Evolutionary conservation across 2,888 invertebrate genomes (phyloP).

Genomic region (Vandiemenella viatica): DNA sequence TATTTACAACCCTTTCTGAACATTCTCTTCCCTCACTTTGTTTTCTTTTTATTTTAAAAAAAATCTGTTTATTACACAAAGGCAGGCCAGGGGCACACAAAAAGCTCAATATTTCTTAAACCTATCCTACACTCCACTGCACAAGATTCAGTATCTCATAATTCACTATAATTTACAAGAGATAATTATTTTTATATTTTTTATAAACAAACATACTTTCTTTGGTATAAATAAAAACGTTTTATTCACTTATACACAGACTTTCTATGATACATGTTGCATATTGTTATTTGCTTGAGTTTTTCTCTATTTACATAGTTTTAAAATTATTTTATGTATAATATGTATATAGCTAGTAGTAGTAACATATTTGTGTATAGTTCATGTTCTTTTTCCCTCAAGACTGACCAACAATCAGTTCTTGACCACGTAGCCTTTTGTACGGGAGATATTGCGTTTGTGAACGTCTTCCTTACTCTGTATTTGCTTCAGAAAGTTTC

Average conservation of each 20-base stretch:
- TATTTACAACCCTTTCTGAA: too few species aligned
- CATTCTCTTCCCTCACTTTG: too few species aligned
- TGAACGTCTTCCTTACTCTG: too few species aligned
- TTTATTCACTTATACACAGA: neutral
- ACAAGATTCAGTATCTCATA: neutral
- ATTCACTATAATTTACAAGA: neutral
- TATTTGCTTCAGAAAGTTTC: too few species aligned
- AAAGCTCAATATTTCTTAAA: neutral
- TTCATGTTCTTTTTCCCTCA: too few species aligned
- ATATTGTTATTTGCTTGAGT: neutral
- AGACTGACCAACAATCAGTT: too few species aligned
- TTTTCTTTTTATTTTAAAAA: neutral
- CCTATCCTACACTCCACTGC: neutral
- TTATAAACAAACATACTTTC: neutral
- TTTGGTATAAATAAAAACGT: neutral
- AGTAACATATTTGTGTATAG: too few species aligned
- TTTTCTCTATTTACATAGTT: neutral
- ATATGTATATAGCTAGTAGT: neutral
- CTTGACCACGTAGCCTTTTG: too few species aligned
- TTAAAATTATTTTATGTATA: too few species aligned
- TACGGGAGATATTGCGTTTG: too few species aligned
- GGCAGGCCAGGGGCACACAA: neutral
- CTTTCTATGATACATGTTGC: neutral
- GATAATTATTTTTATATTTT: neutral
- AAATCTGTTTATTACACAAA: neutral